phyloP scores from a whole-genome alignment of 1,140 invertebrate species.

The Eurosta solidaginis region DNA sequence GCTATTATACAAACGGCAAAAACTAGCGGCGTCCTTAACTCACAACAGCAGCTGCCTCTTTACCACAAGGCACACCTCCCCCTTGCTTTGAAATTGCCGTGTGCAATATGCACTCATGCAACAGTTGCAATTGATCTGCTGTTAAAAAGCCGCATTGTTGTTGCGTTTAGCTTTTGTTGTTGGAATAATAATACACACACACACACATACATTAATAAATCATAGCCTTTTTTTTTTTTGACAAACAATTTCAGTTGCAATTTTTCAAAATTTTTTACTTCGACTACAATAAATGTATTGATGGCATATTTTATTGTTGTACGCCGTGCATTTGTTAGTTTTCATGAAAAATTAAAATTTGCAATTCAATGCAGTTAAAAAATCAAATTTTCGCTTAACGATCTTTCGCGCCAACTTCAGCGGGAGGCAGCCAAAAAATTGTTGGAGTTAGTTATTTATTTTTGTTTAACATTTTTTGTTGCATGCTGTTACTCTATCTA shows the following conservation, averaged over 20 bases:
- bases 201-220: neutral
- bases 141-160: neutral
- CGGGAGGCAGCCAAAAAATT: neutral
- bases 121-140: neutral
- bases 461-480: neutral
- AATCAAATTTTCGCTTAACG: slow-evolving; percentile 18
- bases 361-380: neutral
- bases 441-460: neutral
- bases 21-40: neutral
- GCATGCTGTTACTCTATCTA: neutral
- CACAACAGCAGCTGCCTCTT: neutral
- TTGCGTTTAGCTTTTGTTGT: too few species aligned
- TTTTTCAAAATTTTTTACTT: slow-evolving; percentile 16
- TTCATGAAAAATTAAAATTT: slow-evolving; percentile 17
- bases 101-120: neutral
- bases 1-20: neutral
- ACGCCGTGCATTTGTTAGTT: neutral
- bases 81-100: neutral
- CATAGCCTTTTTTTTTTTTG: neutral
- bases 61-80: neutral
- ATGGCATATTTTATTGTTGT: slow-evolving; percentile 10
- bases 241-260: slow-evolving; percentile 5
- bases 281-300: neutral
- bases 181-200: neutral
- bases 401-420: neutral